Evolutionary conservation across 2,888 invertebrate species (phyloP).

Genomic region (Limenitis camilla): DNA sequence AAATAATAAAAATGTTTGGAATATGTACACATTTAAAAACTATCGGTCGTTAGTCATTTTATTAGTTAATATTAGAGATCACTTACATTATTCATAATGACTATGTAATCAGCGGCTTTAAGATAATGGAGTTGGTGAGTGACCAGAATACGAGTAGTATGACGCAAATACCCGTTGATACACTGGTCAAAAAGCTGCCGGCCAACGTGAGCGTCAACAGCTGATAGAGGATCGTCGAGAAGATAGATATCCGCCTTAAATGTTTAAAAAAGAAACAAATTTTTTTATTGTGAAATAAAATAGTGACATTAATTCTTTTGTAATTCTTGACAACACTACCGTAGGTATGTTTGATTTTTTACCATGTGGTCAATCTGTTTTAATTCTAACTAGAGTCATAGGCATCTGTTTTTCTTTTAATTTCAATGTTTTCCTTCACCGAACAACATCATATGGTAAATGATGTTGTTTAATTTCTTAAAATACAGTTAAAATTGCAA

Average conservation of each 20-base stretch:
- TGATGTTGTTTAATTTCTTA: too few species aligned
- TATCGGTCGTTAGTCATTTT: too few species aligned
- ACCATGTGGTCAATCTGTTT: too few species aligned
- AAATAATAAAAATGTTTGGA: neutral
- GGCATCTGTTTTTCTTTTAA: too few species aligned
- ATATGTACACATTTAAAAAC: neutral
- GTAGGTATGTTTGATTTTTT: too few species aligned
- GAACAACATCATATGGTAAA: too few species aligned
- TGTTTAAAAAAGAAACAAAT: neutral
- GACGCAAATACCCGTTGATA: slow-evolving; percentile 77
- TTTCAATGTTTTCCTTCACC: too few species aligned
- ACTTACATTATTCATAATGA: slow-evolving; percentile 71
- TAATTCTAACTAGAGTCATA: too few species aligned
- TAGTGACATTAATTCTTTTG: too few species aligned
- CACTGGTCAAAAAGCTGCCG: slow-evolving; percentile 85
- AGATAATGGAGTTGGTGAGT: slow-evolving; percentile 89
- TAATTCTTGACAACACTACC: too few species aligned
- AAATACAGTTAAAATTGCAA: too few species aligned
- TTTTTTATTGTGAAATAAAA: too few species aligned
- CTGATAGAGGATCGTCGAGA: slow-evolving; percentile 87
- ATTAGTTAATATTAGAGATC: neutral
- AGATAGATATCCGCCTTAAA: slow-evolving; percentile 83
- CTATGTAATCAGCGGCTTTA: slow-evolving; percentile 68
- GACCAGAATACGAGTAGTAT: slow-evolving; percentile 84
- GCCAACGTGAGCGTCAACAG: slow-evolving; percentile 86